Base-by-base conservation (phyloP, 2,113 vertebrate genomes). In the Rhea americana region DNA sequence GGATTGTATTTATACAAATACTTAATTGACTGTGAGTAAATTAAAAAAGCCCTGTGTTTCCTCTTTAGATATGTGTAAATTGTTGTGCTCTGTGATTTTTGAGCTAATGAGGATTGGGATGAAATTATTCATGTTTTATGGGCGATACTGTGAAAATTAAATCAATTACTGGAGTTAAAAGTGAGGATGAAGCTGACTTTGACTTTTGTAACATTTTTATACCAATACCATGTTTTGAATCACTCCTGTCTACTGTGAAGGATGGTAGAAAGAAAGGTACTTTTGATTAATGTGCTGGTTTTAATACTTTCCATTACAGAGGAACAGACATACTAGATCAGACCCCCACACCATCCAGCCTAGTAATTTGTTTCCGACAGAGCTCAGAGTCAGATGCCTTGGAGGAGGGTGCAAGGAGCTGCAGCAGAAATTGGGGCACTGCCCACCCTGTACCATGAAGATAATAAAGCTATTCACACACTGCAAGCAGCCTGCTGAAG, bases 1-100 rank as follows among this genome's bases (percentile, higher is more conserved):
- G 74, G 39, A 73, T 17, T 89, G 17, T 86, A 19, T 79, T 94
- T 95, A 96, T 89, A 74, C 65, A 94, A 93, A 94, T 86, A 68
- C 22, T 66, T 91, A 82, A 85, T 90, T 75, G 89, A 76, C 58
- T 61, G 53, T 87, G 39, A 89, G 78, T 79, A 93, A 92, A 89
- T 84, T 81, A 89, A 94, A 94, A 92, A 82, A 89, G 39, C 30
- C 56, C 7, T 43, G 7, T 56, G 58, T 51, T 48, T 59, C 51
- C 35, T 86, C 86, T 86, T 88, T 73, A 84, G 48, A 41, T 35
- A 71, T 61, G 25, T 56, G 11, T 89, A 22, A 66, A n/a, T 37
- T 58, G 30, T 80, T 20, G 30, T 73, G 30, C 70, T 41, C 67
- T 93, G 47, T 85, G 62, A 82, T 87, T 78, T 87, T 47, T 85